These are phyloP conservation scores for Drosophila tristis DNA, from an alignment of 1,140 invertebrate genomes.

Conservation along the genomic window DNA sequence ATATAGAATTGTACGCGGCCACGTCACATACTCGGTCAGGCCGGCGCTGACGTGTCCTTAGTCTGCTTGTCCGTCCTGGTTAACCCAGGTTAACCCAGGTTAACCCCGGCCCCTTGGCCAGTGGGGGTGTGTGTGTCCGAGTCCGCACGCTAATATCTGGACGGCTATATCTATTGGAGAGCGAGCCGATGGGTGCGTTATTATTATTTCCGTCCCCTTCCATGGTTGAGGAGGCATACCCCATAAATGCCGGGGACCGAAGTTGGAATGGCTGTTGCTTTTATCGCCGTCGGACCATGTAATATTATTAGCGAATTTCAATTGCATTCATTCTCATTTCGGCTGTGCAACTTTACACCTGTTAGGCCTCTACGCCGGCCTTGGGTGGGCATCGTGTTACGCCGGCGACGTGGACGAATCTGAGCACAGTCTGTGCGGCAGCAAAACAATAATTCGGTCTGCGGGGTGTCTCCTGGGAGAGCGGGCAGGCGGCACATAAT, in stretches of 20 bases:
- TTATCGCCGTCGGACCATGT: constrained; percentile 32
- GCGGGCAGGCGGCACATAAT: too few relatives aligned
- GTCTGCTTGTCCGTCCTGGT: constrained; percentile 19
- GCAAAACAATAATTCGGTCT: neutral
- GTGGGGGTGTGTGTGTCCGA: neutral
- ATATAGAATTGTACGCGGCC: constrained; percentile 37
- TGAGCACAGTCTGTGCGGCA: neutral
- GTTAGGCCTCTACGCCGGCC: neutral
- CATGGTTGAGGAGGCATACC: constrained; percentile 3
- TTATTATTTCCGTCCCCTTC: neutral
- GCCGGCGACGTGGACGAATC: constrained; percentile 17
- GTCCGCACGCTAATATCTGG: constrained; percentile 17
- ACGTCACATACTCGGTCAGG: constrained; percentile 28
- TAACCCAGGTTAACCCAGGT: constrained; percentile 34
- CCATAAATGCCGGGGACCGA: constrained; percentile 38
- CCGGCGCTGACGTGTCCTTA: constrained; percentile 48
- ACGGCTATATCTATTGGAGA: constrained; percentile 19
- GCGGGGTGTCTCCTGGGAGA: neutral
- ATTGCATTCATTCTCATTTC: constrained; percentile 49
- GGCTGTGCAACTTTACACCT: constrained; percentile 36
- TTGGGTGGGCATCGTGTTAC: neutral
- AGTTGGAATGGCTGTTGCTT: constrained; percentile 16
- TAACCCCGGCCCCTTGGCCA: constrained; percentile 11
- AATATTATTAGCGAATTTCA: constrained; percentile 52
- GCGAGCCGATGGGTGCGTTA: too few relatives aligned